These are phyloP conservation scores for Calameuta filiformis DNA, from an alignment of 2,888 invertebrate genomes.

Conservation along the genomic window DNA sequence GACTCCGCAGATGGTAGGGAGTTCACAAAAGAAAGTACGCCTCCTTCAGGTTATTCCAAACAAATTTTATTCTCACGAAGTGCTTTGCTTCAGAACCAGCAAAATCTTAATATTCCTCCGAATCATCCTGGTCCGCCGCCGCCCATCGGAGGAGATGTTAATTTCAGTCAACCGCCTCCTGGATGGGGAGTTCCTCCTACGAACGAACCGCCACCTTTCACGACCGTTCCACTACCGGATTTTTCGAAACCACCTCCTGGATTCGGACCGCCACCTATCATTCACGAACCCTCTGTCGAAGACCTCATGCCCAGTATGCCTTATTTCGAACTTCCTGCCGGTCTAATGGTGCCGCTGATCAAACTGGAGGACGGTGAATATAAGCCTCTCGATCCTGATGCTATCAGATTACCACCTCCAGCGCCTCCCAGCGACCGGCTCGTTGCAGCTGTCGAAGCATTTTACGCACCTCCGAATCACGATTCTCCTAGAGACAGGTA, in stretches of 20 bases:
- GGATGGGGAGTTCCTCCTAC: slow-evolving; percentile 68
- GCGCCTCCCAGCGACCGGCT: slow-evolving; percentile 94
- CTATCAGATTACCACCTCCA: slow-evolving; percentile 93
- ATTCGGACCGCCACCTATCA: slow-evolving; percentile 68
- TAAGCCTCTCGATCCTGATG: slow-evolving; percentile 88
- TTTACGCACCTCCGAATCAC: slow-evolving; percentile 94
- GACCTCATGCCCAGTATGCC: slow-evolving; percentile 91
- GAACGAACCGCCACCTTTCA: slow-evolving; percentile 54
- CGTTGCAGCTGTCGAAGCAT: slow-evolving; percentile 93
- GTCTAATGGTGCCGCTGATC: slow-evolving; percentile 96
- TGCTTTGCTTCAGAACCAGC: slow-evolving; percentile 45
- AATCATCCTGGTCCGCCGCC: slow-evolving; percentile 57
- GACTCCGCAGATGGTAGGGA: slow-evolving; percentile 51
- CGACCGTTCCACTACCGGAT: slow-evolving; percentile 73
- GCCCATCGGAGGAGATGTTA: slow-evolving; percentile 69
- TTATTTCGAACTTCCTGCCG: slow-evolving; percentile 97
- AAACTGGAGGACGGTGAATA: slow-evolving; percentile 92
- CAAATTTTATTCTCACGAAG: not conserved
- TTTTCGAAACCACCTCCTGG: slow-evolving; percentile 90
- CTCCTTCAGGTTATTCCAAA: too few species aligned
- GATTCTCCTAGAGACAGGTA: slow-evolving; percentile 94
- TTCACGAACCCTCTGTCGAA: slow-evolving; percentile 70
- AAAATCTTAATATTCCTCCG: slow-evolving; percentile 56
- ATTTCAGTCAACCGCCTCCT: slow-evolving; percentile 71
- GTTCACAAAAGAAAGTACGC: not conserved